Base-by-base conservation (phyloP, 2,113 vertebrate genomes). In the Alectura lathami region DNA sequence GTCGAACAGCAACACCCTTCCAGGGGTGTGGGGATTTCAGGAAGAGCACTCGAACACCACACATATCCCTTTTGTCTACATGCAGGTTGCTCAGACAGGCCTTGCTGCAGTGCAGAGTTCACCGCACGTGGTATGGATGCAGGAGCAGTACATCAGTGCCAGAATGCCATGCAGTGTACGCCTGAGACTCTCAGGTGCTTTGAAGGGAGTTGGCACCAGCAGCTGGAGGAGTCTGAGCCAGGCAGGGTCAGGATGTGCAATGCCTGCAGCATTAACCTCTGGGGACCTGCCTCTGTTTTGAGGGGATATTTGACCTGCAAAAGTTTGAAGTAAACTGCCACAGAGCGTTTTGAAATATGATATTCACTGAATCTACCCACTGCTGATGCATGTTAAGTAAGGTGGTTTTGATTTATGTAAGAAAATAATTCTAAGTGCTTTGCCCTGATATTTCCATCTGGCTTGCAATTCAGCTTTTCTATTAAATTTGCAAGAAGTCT, bases 391-490 rank as follows among this genome's bases (percentile, higher is more conserved):
- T 34, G 70, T 76, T 66, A 77, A 83, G 62, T 23, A 32, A 91
- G 74, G 40, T 14, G 30, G 5, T 2, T 76, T 83, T 54, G 50
- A 85, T 75, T 96, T 81, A 57, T 70, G 57, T 80, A 73, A 83
- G 53, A 20, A 42, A 86, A 86, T 50, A 82, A 13, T 53, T 42
- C 1, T 24, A 59, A 85, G 38, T 48, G 6, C 26, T 84, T 60
- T 85, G 84, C 73, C 68, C 67, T 76, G 70, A 13, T 89, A 80
- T 66, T 87, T 95, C 88, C 91, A 91, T 81, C 70, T 85, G 80
- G 83, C 77, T 86, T 30, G 79, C 85, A 82, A 67, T 73, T 83
- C 75, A 78, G 63, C 54, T 94, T 74, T 87, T 83, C 86, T 73
- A 64, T 66, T 45, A 53, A 54, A 91, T 57, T 51, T 38, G 68